Evolutionary conservation across 2,797 vertebrate species (phyloP).

Genomic region (Phataginus tetradactyla): DNA sequence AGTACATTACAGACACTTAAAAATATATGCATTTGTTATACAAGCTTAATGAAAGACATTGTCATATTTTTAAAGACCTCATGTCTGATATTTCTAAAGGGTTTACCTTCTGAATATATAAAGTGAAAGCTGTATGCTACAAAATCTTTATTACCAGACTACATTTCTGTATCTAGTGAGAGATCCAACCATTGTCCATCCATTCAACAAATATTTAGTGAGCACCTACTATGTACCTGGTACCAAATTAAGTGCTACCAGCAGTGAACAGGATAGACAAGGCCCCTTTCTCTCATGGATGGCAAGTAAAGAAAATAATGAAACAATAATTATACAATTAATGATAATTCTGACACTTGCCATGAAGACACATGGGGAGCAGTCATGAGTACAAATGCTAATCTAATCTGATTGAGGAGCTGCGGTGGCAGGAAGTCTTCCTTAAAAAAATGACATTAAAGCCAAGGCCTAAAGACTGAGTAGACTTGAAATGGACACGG

Average conservation of each 20-base stretch:
- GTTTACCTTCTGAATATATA: conserved; percentile 26
- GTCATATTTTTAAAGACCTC: not conserved
- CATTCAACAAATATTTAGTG: not conserved
- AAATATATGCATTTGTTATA: conserved; percentile 30
- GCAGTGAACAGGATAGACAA: not conserved
- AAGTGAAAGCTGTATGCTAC: not conserved
- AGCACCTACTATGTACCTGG: not conserved
- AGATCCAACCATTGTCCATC: not conserved
- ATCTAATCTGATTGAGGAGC: not conserved
- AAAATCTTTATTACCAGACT: not conserved
- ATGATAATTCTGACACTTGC: not conserved
- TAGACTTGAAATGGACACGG: not conserved
- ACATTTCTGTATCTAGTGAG: not conserved
- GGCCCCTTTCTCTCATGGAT: not conserved
- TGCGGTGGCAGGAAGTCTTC: not conserved
- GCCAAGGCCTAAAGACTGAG: not conserved
- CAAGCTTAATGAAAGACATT: conserved; percentile 18
- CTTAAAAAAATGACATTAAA: not conserved
- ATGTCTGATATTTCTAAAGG: not conserved
- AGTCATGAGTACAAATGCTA: not conserved
- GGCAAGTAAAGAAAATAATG: conserved; percentile 1
- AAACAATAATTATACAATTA: not conserved
- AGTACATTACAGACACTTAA: conserved; percentile 28
- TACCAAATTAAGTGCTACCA: not conserved
- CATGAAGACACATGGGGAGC: not conserved